These are phyloP conservation scores for Nestor notabilis DNA, from an alignment of 2,113 vertebrate species.

Conservation along the genomic window DNA sequence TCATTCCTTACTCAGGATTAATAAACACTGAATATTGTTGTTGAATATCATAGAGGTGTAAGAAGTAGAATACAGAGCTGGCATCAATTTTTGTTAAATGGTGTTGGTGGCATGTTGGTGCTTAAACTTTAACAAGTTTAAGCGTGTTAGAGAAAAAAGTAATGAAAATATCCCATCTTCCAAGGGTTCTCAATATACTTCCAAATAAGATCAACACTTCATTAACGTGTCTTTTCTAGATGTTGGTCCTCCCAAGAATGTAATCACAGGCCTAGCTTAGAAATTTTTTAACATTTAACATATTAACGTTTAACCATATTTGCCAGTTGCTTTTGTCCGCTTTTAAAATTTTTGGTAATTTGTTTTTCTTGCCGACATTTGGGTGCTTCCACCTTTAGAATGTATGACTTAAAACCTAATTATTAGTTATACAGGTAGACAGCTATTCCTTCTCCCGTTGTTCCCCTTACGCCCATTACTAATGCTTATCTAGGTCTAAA, in stretches of 20 bases:
- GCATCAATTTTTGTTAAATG: not conserved
- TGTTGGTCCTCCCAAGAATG: not conserved
- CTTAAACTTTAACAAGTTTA: not conserved
- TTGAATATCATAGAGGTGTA: fast-evolving
- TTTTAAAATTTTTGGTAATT: not conserved
- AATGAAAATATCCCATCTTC: not conserved
- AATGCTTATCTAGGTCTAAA: not conserved
- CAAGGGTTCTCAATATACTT: not conserved
- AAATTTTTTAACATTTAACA: too few species aligned
- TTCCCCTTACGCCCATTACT: not conserved
- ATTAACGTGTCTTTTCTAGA: not conserved
- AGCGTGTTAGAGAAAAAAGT: not conserved
- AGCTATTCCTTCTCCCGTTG: not conserved
- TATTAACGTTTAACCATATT: not conserved
- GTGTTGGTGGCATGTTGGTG: not conserved
- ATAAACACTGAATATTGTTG: not conserved
- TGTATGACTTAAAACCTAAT: not conserved
- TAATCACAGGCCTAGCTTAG: not conserved
- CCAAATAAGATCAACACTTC: not conserved
- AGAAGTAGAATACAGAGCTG: not conserved
- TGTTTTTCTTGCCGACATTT: not conserved
- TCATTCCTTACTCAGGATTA: not conserved
- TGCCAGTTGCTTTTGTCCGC: not conserved
- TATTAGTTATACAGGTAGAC: not conserved
- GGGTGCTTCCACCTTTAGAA: not conserved